Evolutionary conservation across 2,888 invertebrate genomes (phyloP).

Genomic region (Drosophila melanosoma): DNA sequence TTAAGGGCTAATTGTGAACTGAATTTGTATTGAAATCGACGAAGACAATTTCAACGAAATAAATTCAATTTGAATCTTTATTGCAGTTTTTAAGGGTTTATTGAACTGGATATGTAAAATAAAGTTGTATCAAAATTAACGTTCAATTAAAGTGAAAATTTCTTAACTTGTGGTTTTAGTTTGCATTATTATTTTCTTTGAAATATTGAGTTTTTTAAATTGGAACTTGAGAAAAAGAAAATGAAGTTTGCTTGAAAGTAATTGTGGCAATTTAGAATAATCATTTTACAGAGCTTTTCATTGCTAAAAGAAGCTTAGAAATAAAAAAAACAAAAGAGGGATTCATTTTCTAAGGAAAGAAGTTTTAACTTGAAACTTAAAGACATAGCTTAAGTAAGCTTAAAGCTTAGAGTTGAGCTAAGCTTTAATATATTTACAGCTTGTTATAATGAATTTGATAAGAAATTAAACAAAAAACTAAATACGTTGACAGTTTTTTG

Average conservation of each 20-base stretch:
- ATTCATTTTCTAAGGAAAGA: not conserved
- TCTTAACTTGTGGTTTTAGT: not conserved
- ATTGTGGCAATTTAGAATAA: not conserved
- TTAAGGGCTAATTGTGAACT: constrained; percentile 38
- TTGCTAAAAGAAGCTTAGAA: not conserved
- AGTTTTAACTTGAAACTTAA: not conserved
- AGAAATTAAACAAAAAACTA: not conserved
- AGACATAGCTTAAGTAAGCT: not conserved
- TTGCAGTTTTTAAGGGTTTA: not conserved
- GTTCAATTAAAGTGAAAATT: not conserved
- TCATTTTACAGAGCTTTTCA: not conserved
- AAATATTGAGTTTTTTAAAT: not conserved
- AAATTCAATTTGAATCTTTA: not conserved
- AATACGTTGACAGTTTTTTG: not conserved
- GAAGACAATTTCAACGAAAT: constrained; percentile 8
- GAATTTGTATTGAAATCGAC: constrained; percentile 25
- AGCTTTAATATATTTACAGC: not conserved
- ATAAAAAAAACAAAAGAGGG: not conserved
- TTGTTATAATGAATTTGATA: not conserved
- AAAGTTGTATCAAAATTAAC: not conserved
- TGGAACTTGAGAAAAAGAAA: not conserved
- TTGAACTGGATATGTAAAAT: constrained; percentile 12
- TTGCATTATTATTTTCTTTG: not conserved
- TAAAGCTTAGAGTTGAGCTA: not conserved
- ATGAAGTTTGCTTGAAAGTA: not conserved